These are phyloP conservation scores for Acanthosepion pharaonis DNA, from an alignment of 2,888 invertebrate genomes.

Conservation along the genomic window DNA sequence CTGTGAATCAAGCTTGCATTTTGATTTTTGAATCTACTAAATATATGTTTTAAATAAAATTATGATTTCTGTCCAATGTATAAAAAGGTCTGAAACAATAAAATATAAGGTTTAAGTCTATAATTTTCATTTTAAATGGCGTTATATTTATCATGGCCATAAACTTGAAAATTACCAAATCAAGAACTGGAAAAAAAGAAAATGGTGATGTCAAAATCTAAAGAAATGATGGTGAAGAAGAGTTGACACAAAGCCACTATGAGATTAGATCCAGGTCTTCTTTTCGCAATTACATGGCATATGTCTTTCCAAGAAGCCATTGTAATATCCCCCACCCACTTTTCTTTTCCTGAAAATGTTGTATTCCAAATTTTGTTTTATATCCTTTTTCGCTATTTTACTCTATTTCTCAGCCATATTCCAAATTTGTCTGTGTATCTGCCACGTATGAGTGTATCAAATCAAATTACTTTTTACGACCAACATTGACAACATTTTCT, in stretches of 20 bases:
- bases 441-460: neutral
- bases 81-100: too few species aligned
- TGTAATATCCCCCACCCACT: neutral
- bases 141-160: neutral
- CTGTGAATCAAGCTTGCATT: too few species aligned
- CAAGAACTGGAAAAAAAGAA: neutral
- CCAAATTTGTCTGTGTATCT: neutral
- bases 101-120: too few species aligned
- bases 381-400: neutral
- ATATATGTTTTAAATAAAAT: too few species aligned
- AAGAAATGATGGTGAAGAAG: neutral
- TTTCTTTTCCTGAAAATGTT: neutral
- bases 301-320: neutral
- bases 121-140: too few species aligned
- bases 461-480: neutral
- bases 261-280: conserved; percentile 1
- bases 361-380: neutral
- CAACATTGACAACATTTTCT: neutral
- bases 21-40: too few species aligned
- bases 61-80: too few species aligned
- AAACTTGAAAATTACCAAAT: neutral
- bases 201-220: neutral
- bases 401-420: too few species aligned
- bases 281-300: neutral
- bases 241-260: neutral